A percentile compares a stretch with the other conserved stretches of the same genome.
These are phyloP conservation scores for Phaethon lepturus DNA, from an alignment of 2,113 vertebrate genomes.

Conservation along the genomic window DNA sequence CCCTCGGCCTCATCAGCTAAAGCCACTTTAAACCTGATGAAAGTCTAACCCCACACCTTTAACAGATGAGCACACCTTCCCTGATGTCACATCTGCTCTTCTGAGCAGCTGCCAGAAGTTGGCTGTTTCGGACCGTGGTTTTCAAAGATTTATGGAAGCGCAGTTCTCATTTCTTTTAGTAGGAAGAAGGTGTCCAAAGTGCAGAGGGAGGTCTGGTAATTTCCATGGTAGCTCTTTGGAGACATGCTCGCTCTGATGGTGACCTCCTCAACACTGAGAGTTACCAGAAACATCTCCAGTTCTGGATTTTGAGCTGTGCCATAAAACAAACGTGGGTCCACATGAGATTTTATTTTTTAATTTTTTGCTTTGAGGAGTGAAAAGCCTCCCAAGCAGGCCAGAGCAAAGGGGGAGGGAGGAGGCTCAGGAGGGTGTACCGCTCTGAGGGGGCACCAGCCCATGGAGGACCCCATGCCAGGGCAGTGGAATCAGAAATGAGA, in stretches of 20 bases:
- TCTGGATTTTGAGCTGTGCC: neutral
- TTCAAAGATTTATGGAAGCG: neutral
- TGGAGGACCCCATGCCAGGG: neutral
- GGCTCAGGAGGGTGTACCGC: neutral
- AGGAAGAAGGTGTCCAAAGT: neutral
- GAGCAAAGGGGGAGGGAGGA: neutral
- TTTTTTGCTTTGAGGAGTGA: neutral
- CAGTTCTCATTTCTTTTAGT: neutral
- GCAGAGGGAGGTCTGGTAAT: neutral
- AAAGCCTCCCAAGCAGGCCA: neutral
- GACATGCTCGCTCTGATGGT: neutral
- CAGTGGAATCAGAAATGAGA: neutral
- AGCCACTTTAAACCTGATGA: neutral
- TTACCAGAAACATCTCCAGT: neutral
- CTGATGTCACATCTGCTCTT: neutral
- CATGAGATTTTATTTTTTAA: neutral
- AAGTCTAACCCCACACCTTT: neutral
- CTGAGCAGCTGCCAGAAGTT: neutral
- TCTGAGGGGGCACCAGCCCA: accelerated
- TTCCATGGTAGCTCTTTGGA: neutral
- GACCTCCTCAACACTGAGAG: neutral
- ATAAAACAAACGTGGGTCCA: neutral
- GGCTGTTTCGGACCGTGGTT: accelerated
- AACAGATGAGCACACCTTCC: neutral
- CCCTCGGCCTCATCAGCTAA: neutral